Percentiles rank a stretch among this genome's conserved stretches.
These are phyloP conservation scores for Brienomyrus longianalis DNA, from an alignment of 2,113 vertebrate species.

Conservation along the genomic window DNA sequence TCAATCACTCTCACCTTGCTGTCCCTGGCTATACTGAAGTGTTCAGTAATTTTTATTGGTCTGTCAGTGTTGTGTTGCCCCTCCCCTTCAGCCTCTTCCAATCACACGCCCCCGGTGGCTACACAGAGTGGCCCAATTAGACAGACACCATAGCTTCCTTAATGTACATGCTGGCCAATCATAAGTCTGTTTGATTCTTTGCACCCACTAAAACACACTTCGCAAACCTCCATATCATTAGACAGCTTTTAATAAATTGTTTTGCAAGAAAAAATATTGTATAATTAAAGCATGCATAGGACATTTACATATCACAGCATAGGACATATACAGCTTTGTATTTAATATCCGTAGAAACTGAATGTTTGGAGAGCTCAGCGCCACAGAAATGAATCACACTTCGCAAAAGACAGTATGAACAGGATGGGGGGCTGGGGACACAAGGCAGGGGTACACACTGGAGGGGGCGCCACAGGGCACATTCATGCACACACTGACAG, in stretches of 20 bases:
- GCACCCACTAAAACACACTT: not conserved
- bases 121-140: not conserved
- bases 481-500: not conserved
- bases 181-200: slow-evolving; percentile 5
- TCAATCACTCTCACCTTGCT: not conserved
- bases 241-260: not conserved
- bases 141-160: not conserved
- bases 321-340: not conserved
- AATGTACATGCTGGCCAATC: not conserved
- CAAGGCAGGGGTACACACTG: not conserved
- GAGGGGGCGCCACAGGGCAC: not conserved
- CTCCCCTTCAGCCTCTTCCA: not conserved
- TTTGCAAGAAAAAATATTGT: not conserved
- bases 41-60: not conserved
- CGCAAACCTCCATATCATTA: not conserved
- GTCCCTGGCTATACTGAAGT: not conserved
- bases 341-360: not conserved
- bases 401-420: not conserved
- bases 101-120: not conserved
- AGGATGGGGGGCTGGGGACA: not conserved
- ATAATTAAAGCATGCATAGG: not conserved
- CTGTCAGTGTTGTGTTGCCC: not conserved
- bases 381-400: not conserved
- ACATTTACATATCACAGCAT: not conserved
- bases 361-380: not conserved